A percentile compares a stretch with the other conserved stretches of the same genome.
These are phyloP conservation scores for Beris morrisii DNA, from an alignment of 2,888 invertebrate species.

Conservation along the genomic window DNA sequence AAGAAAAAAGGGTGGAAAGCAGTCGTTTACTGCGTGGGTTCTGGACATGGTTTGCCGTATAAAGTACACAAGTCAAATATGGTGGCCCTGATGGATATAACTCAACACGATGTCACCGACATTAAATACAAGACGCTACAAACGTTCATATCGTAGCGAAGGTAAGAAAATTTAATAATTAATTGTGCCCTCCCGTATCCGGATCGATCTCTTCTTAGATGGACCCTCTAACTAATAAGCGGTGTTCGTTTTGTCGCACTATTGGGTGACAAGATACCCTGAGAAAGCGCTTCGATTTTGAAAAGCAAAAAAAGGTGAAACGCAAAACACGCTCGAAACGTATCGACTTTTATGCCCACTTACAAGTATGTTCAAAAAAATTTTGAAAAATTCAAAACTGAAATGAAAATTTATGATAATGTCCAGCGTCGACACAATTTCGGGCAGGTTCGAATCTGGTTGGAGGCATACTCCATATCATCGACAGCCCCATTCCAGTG, in stretches of 20 bases:
- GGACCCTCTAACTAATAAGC: conserved; percentile 15
- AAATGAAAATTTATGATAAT: conserved; percentile 33
- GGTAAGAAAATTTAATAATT: conserved; percentile 21
- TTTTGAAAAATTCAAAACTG: conserved; percentile 32
- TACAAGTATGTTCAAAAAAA: conserved; percentile 27
- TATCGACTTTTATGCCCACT: conserved; percentile 10
- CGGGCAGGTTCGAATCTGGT: conserved; percentile 18
- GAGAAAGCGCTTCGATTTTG: not conserved
- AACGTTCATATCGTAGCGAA: conserved; percentile 12
- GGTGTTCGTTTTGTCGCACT: conserved; percentile 28
- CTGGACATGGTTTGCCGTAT: conserved; percentile 33
- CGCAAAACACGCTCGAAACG: no score
- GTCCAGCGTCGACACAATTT: conserved; percentile 17
- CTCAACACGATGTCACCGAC: conserved; percentile 24
- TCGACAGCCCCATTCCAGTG: conserved; percentile 32
- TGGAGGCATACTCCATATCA: conserved; percentile 15
- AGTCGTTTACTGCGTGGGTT: conserved; percentile 28
- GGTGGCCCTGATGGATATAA: conserved; percentile 33
- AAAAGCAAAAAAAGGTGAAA: no score
- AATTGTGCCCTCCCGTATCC: conserved; percentile 22
- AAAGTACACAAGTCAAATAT: conserved; percentile 35
- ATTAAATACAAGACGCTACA: conserved; percentile 23
- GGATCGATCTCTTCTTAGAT: conserved; percentile 5
- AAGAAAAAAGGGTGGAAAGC: conserved; percentile 12
- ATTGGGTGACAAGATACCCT: conserved; percentile 15